These are phyloP conservation scores for Keiferia lycopersicella DNA, from an alignment of 2,888 invertebrate genomes.

Conservation along the genomic window DNA sequence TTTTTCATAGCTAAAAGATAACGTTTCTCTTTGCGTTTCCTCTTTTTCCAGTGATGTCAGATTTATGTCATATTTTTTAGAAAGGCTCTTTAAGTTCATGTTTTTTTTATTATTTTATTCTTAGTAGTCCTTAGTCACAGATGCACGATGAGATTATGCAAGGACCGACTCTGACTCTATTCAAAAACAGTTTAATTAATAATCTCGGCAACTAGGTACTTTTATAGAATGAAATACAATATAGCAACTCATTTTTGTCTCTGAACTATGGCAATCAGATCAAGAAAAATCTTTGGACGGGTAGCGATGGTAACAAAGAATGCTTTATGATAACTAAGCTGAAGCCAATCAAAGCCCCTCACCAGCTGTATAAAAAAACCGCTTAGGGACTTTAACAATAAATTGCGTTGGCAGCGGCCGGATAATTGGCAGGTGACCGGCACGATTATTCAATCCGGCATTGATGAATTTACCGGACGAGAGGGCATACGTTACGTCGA, in stretches of 20 bases:
- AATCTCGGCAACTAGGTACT: too few relatives aligned
- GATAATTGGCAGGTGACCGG: conserved; percentile 45
- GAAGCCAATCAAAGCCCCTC: background rate
- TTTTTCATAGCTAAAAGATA: conserved; percentile 14
- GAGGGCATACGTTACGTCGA: conserved; percentile 24
- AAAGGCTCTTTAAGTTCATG: background rate
- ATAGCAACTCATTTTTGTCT: too few relatives aligned
- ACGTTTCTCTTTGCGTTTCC: background rate
- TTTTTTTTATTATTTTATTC: too few relatives aligned
- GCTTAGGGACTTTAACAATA: conserved; percentile 36
- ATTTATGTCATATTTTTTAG: background rate
- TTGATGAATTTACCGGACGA: conserved; percentile 37
- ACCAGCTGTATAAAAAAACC: conserved; percentile 29
- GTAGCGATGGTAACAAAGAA: too few relatives aligned
- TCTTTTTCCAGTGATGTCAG: background rate
- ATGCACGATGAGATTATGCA: too few relatives aligned
- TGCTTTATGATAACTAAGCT: background rate
- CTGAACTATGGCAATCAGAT: too few relatives aligned
- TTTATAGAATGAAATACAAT: too few relatives aligned
- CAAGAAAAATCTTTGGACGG: too few relatives aligned
- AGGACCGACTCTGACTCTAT: too few relatives aligned
- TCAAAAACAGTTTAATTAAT: too few relatives aligned
- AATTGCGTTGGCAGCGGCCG: conserved; percentile 36
- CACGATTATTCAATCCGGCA: conserved; percentile 39
- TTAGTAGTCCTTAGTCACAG: too few relatives aligned